Conservation (phyloP, 1,140 invertebrate genomes). For the Nomia melanderi region DNA sequence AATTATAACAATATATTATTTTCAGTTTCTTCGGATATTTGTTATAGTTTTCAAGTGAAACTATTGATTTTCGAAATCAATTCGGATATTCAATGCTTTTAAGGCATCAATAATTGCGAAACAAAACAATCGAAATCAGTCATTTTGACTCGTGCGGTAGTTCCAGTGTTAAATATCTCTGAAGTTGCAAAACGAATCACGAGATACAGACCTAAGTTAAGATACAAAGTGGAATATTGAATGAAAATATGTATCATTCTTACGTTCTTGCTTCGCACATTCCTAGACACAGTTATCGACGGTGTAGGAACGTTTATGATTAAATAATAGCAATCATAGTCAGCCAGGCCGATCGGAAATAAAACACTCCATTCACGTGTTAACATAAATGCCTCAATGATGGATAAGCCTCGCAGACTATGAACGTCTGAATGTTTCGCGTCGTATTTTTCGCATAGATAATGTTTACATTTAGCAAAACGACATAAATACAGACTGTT, state of each 20-base stretch:
- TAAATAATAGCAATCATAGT: constrained; percentile 39
- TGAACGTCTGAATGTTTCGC: neutral
- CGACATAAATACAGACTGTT: neutral
- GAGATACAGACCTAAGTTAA: neutral
- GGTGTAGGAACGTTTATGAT: constrained; percentile 33
- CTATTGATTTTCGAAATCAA: no score
- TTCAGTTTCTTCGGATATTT: no score
- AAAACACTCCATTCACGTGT: constrained; percentile 19
- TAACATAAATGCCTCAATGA: neutral
- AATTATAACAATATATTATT: no score
- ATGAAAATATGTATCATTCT: neutral
- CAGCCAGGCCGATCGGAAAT: constrained; percentile 24
- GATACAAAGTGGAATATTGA: neutral
- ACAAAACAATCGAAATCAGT: no score
- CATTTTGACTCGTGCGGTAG: no score
- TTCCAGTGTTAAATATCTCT: no score
- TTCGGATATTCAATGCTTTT: no score
- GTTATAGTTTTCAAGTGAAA: no score
- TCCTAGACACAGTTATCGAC: neutral
- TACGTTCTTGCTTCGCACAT: neutral
- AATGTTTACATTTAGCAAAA: neutral
- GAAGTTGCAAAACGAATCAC: no score
- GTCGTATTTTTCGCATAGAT: neutral
- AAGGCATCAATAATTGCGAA: no score
- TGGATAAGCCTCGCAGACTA: neutral